These are phyloP conservation scores for Drosophila kurseongensis DNA, from an alignment of 1,140 invertebrate species.

Conservation along the genomic window DNA sequence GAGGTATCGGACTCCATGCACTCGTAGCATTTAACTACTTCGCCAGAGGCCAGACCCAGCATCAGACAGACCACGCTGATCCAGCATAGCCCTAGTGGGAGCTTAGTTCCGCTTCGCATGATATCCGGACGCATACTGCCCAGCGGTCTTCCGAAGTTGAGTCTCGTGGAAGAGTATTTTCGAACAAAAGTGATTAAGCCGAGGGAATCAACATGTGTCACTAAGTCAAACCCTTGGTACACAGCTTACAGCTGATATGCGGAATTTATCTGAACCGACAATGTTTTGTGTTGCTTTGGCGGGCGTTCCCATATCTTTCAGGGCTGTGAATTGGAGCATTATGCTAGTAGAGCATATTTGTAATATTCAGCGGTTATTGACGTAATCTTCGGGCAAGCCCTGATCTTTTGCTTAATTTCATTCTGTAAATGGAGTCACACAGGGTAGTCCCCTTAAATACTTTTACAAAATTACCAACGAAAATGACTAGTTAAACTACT, in stretches of 20 bases:
- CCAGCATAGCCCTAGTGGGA: conserved; percentile 5
- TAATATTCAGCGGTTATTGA: not conserved
- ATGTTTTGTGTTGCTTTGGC: conserved; percentile 6
- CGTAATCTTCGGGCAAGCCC: not conserved
- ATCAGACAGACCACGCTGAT: conserved; percentile 8
- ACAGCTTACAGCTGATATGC: conserved; percentile 3
- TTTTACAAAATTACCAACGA: too few species aligned
- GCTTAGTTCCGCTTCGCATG: conserved; percentile 35
- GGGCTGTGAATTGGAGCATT: conserved; percentile 26
- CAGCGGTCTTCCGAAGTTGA: conserved; percentile 19
- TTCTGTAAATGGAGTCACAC: too few species aligned
- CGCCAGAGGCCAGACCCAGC: not conserved
- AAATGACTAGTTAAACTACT: too few species aligned
- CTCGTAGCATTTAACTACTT: conserved; percentile 28
- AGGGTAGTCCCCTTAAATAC: too few species aligned
- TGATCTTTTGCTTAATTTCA: too few species aligned
- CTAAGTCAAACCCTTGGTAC: conserved; percentile 6
- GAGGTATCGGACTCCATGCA: conserved; percentile 9
- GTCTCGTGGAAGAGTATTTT: conserved; percentile 8
- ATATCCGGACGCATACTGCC: conserved; percentile 21
- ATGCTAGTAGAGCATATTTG: conserved; percentile 35
- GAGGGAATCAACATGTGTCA: conserved; percentile 1
- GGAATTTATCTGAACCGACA: conserved; percentile 13
- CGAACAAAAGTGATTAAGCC: conserved; percentile 25
- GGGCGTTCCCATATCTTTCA: conserved; percentile 12